A percentile compares a stretch with the other conserved stretches of the same genome.
phyloP scores from a whole-genome alignment of 2,797 vertebrate genomes.

The Diplodus sargus region DNA sequence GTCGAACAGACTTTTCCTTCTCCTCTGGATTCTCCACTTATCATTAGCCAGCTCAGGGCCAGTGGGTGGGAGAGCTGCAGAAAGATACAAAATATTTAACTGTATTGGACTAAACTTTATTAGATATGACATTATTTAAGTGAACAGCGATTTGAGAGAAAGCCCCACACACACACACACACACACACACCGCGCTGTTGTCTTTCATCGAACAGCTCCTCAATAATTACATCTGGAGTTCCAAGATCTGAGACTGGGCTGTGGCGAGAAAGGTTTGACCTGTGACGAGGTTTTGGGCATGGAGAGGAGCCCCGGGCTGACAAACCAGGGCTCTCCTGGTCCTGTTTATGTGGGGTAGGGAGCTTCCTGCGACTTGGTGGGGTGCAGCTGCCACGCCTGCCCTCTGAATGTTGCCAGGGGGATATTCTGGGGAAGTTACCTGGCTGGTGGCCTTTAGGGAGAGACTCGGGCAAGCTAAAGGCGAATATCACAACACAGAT shows the following conservation, averaged over 20 bases:
- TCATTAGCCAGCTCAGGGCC: conserved; percentile 59
- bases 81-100: background rate
- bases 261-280: background rate
- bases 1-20: conserved; percentile 7
- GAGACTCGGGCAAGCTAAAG: conserved; percentile 32
- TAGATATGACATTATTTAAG: background rate
- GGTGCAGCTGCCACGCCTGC: background rate
- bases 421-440: conserved; percentile 16
- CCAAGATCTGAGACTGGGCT: background rate
- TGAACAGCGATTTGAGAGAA: background rate
- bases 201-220: conserved; percentile 50
- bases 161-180: conserved; percentile 29
- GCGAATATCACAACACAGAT: background rate
- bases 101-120: background rate
- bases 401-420: background rate
- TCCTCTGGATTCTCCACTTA: conserved; percentile 32
- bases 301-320: background rate
- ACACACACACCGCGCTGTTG: conserved; percentile 52
- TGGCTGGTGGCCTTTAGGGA: background rate
- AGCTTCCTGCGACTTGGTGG: background rate
- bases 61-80: conserved; percentile 52
- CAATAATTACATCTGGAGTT: conserved; percentile 60
- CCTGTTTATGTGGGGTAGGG: background rate
- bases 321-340: background rate
- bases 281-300: background rate